Percentiles rank a stretch among this genome's conserved stretches.
Conservation (phyloP, 2,888 invertebrate genomes). For the Caenorhabditis sinica region DNA sequence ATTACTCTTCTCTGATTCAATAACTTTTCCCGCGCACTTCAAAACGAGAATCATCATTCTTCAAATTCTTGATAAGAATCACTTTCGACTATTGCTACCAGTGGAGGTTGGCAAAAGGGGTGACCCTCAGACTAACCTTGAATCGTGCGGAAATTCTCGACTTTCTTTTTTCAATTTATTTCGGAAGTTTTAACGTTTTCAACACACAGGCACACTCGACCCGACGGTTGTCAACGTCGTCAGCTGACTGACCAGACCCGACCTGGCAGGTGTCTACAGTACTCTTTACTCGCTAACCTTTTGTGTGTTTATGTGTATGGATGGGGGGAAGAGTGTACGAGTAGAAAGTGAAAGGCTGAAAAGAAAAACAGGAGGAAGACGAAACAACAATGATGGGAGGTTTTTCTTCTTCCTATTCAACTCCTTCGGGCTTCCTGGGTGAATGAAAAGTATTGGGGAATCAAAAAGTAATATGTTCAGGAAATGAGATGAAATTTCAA, state of each 20-base stretch:
- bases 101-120: not conserved
- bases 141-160: slow-evolving; percentile 43
- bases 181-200: slow-evolving; percentile 21
- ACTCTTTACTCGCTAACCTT: slow-evolving; percentile 55
- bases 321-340: slow-evolving; percentile 16
- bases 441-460: not conserved
- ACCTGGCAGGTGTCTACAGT: slow-evolving; percentile 43
- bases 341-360: slow-evolving; percentile 60
- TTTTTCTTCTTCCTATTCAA: slow-evolving; percentile 11
- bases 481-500: slow-evolving; percentile 1
- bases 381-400: slow-evolving; percentile 36
- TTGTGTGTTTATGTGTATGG: slow-evolving; percentile 51
- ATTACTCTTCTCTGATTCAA: not conserved
- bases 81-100: slow-evolving; percentile 11
- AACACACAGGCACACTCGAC: not conserved
- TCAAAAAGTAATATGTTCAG: not conserved
- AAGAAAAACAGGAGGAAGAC: slow-evolving; percentile 39
- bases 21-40: not conserved
- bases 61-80: slow-evolving; percentile 33
- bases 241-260: slow-evolving; percentile 52
- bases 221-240: slow-evolving; percentile 35
- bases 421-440: not conserved
- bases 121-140: slow-evolving; percentile 49
- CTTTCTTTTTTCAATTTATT: slow-evolving; percentile 26
- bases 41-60: slow-evolving; percentile 11